Evolutionary conservation across 2,113 vertebrate species (phyloP).

Genomic region (Toxotes chatareus): DNA sequence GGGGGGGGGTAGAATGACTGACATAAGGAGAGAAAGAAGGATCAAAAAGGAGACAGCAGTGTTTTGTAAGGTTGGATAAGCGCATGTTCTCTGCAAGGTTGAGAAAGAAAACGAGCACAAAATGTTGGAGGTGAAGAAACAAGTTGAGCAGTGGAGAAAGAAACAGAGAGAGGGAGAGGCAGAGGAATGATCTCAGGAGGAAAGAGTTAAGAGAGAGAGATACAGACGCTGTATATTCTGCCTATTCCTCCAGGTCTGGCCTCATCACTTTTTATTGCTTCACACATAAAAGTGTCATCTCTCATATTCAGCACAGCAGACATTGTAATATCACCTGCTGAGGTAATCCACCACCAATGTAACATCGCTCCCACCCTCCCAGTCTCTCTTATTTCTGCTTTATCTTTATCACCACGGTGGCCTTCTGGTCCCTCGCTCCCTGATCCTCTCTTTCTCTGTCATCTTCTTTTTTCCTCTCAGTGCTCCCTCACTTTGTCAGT

Average conservation of each 20-base stretch:
- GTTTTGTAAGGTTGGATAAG: constrained; percentile 26
- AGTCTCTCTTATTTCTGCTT: constrained; percentile 49
- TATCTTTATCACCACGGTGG: constrained; percentile 63
- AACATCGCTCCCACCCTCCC: constrained; percentile 47
- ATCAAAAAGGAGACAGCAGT: constrained; percentile 15
- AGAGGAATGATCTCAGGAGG: constrained; percentile 43
- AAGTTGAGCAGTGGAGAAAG: constrained; percentile 6
- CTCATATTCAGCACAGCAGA: constrained; percentile 63
- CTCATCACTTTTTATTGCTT: constrained; percentile 74
- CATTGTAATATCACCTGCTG: constrained; percentile 74
- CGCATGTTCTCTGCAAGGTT: constrained; percentile 6
- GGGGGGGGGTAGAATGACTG: constrained; percentile 34
- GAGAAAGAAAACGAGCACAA: constrained; percentile 26
- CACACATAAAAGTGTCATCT: constrained; percentile 72
- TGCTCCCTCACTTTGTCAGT: constrained; percentile 2
- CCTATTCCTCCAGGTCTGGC: constrained; percentile 57
- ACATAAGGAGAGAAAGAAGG: constrained; percentile 20
- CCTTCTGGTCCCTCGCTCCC: constrained; percentile 50
- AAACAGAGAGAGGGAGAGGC: constrained; percentile 16
- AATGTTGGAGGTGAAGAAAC: constrained; percentile 4
- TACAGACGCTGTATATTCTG: constrained; percentile 47
- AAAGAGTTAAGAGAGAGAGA: constrained; percentile 24
- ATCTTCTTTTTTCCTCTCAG: constrained; percentile 24
- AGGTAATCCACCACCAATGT: constrained; percentile 65
- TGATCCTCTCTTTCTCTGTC: constrained; percentile 30